These are phyloP conservation scores for Leptinotarsa tumamoca DNA, from an alignment of 2,888 invertebrate genomes.

Conservation along the genomic window DNA sequence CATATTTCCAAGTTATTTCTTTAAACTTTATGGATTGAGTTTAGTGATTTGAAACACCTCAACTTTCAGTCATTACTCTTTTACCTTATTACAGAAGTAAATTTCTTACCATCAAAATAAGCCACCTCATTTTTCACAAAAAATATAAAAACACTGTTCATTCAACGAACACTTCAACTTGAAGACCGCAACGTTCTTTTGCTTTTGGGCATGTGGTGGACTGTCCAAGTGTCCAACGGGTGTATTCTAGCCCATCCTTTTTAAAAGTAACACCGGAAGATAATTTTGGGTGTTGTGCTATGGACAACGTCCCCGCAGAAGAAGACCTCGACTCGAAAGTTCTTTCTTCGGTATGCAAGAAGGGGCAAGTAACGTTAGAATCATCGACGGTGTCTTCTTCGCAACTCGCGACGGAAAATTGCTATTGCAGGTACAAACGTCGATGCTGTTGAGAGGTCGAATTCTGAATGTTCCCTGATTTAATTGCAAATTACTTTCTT, in stretches of 20 bases:
- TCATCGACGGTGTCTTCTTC: slow-evolving; percentile 37
- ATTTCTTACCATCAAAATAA: slow-evolving; percentile 54
- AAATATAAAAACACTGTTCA: slow-evolving; percentile 32
- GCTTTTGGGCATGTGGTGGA: slow-evolving; percentile 56
- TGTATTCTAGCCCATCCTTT: slow-evolving; percentile 60
- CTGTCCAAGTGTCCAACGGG: slow-evolving; percentile 58
- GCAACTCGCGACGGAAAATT: neutral
- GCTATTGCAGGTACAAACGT: no score
- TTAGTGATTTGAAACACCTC: slow-evolving; percentile 6
- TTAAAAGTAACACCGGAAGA: slow-evolving; percentile 60
- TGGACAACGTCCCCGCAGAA: slow-evolving; percentile 43
- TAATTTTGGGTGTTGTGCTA: slow-evolving; percentile 55
- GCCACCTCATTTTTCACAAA: slow-evolving; percentile 51
- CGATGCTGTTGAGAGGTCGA: no score
- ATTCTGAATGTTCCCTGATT: no score
- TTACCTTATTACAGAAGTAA: neutral
- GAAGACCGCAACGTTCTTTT: slow-evolving; percentile 47
- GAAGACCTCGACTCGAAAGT: slow-evolving; percentile 52
- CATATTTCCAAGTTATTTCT: no score
- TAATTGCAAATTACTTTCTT: no score
- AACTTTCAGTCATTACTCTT: neutral
- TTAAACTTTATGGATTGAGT: neutral
- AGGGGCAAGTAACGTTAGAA: slow-evolving; percentile 60
- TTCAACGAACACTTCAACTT: slow-evolving; percentile 14
- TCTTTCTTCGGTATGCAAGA: slow-evolving; percentile 53